Conservation (phyloP, 2,113 vertebrate genomes). For the Megaceryle maxima region DNA sequence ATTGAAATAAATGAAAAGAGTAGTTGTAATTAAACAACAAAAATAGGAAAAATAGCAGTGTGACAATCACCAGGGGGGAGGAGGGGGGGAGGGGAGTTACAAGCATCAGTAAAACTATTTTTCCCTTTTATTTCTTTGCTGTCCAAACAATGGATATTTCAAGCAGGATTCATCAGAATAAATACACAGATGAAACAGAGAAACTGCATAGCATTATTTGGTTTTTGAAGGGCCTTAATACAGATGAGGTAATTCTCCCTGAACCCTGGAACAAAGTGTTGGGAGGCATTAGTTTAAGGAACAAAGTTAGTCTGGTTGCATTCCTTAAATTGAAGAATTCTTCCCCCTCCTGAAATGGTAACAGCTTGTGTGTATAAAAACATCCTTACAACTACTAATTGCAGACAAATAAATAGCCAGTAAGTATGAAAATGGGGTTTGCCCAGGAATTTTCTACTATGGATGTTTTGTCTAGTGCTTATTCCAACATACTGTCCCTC, state of each 20-base stretch:
- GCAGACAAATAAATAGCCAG: not conserved
- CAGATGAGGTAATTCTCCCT: not conserved
- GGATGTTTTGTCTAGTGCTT: not conserved
- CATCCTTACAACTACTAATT: not conserved
- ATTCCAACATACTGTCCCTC: not conserved
- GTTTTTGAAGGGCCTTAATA: not conserved
- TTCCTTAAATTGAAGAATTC: not conserved
- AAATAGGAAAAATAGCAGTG: not conserved
- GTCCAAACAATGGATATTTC: not conserved
- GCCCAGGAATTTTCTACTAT: not conserved
- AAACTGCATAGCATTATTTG: not conserved
- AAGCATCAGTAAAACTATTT: not conserved
- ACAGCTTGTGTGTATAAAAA: not conserved
- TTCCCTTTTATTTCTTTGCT: not conserved
- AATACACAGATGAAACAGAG: not conserved
- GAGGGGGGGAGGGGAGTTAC: no score
- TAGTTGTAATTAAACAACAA: not conserved
- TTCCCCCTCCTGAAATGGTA: not conserved
- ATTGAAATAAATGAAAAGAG: not conserved
- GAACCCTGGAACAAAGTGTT: not conserved
- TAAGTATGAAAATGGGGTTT: not conserved
- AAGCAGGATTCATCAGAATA: not conserved
- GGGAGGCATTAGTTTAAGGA: not conserved
- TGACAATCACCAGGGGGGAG: not conserved
- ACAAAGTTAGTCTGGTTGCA: not conserved